Percentiles rank a stretch among this genome's conserved stretches.
These are phyloP conservation scores for Ramphastos sulfuratus DNA, from an alignment of 2,113 vertebrate genomes.

Conservation along the genomic window DNA sequence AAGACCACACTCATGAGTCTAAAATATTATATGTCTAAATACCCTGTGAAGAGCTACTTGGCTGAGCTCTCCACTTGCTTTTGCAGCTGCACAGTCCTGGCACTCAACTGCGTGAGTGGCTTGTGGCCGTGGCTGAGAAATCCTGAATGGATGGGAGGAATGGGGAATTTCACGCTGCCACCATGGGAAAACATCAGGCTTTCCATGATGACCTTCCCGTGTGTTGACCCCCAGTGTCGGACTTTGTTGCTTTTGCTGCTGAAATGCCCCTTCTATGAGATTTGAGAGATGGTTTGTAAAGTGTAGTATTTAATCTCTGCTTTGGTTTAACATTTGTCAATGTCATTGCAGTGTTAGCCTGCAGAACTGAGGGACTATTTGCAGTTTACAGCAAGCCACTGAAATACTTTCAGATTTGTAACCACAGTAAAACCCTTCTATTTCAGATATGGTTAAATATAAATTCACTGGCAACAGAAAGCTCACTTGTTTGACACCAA, in stretches of 20 bases:
- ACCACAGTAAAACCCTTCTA: not conserved
- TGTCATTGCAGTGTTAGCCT: not conserved
- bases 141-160: not conserved
- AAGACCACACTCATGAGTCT: not conserved
- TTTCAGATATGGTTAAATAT: slow-evolving; percentile 41
- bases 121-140: slow-evolving; percentile 9
- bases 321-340: slow-evolving; percentile 11
- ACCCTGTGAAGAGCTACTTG: not conserved
- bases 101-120: not conserved
- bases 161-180: not conserved
- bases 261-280: not conserved
- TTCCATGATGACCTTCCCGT: not conserved
- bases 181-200: not conserved
- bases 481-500: not conserved
- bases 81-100: slow-evolving; percentile 32
- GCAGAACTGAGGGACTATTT: not conserved
- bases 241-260: not conserved
- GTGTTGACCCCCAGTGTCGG: not conserved
- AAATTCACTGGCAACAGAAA: not conserved
- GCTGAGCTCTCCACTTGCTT: not conserved
- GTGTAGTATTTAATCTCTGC: not conserved
- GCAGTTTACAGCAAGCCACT: not conserved
- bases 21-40: slow-evolving; percentile 5
- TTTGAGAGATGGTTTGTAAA: not conserved
- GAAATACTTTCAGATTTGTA: slow-evolving; percentile 22